Conservation (phyloP, 2,113 vertebrate genomes). For the Sitta europaea region DNA sequence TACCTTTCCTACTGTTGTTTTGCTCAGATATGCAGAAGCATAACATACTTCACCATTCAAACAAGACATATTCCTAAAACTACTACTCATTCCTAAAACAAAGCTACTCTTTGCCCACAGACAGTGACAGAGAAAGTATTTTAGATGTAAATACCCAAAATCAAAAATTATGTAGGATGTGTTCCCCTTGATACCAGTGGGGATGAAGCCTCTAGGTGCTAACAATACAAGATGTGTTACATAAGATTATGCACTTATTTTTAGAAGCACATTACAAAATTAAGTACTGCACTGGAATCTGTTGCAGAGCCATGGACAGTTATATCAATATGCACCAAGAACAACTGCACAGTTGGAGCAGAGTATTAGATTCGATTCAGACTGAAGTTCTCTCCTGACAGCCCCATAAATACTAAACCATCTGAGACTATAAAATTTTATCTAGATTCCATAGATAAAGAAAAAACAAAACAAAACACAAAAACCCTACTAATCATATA, state of each 20-base stretch:
- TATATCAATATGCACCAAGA: neutral
- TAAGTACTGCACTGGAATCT: conserved; percentile 41
- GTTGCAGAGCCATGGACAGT: conserved; percentile 36
- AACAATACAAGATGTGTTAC: conserved; percentile 52
- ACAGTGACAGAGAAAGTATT: neutral
- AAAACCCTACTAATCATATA: neutral
- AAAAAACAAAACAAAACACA: neutral
- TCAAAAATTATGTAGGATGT: neutral
- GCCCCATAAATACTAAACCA: neutral
- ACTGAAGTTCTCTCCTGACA: neutral
- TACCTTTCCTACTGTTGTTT: neutral
- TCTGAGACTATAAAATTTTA: neutral
- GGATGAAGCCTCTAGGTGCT: conserved; percentile 52
- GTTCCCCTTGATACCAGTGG: neutral
- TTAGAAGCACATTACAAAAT: conserved; percentile 59
- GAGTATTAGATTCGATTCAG: neutral
- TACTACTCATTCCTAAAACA: neutral
- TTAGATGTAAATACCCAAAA: neutral
- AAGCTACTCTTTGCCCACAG: neutral
- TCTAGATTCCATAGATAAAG: neutral
- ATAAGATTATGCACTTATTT: conserved; percentile 48
- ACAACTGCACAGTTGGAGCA: neutral
- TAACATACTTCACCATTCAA: neutral
- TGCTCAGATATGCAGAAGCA: neutral
- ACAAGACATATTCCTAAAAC: neutral